phyloP scores from a whole-genome alignment of 2,888 invertebrate genomes.

The Chironomus tentans region DNA sequence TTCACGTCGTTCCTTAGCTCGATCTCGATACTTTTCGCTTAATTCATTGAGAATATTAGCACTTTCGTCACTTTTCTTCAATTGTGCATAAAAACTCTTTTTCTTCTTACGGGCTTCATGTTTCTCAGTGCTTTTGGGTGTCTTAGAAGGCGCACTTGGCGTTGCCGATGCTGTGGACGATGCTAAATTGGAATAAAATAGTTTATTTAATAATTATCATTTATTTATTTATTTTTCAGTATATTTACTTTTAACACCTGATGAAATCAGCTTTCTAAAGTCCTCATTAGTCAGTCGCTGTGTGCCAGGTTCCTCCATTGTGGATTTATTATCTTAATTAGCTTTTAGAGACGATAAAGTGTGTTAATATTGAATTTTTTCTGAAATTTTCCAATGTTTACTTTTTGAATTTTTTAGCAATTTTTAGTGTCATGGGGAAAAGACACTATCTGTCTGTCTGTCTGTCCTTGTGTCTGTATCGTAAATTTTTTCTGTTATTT shows the following conservation, averaged over 20 bases:
- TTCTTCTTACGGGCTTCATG: constrained; percentile 83
- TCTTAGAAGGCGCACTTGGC: constrained; percentile 48
- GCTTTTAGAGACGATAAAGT: background rate
- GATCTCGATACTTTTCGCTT: constrained; percentile 85
- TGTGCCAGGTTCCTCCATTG: constrained; percentile 53
- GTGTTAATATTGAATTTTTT: background rate
- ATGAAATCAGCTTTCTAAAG: constrained; percentile 75
- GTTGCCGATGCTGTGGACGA: constrained; percentile 51
- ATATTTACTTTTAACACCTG: constrained; percentile 11
- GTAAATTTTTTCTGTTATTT: too few species aligned
- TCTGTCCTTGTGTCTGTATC: too few species aligned
- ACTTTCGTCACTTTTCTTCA: constrained; percentile 90
- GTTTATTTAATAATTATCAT: background rate
- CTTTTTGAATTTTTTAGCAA: too few species aligned
- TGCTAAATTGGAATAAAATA: background rate
- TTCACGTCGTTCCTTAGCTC: constrained; percentile 84
- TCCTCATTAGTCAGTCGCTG: constrained; percentile 92
- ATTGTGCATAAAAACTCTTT: constrained; percentile 84
- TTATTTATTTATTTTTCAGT: background rate
- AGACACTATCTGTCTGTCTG: too few species aligned
- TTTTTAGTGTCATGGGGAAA: too few species aligned
- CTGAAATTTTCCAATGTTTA: background rate
- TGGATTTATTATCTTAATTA: background rate
- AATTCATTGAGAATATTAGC: constrained; percentile 80
- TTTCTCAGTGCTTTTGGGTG: constrained; percentile 53